Evolutionary conservation across 2,113 vertebrate genomes (phyloP).

Genomic region (Trogon melanurus): DNA sequence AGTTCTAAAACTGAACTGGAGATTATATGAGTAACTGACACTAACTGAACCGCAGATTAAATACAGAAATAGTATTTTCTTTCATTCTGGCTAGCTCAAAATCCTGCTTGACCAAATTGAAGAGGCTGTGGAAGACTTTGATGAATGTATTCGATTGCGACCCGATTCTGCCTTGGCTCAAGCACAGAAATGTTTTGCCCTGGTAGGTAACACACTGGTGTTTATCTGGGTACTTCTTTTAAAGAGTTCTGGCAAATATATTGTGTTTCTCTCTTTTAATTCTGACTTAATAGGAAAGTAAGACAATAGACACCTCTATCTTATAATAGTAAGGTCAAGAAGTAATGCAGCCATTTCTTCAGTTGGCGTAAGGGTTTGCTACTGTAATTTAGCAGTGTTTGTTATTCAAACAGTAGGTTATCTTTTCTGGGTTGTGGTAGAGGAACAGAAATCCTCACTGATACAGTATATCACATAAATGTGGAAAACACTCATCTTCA

Average conservation of each 20-base stretch:
- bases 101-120: slow-evolving; percentile 98
- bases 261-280: not conserved
- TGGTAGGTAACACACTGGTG: slow-evolving; percentile 78
- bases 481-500: not conserved
- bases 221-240: not conserved
- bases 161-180: slow-evolving; percentile 97
- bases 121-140: slow-evolving; percentile 96
- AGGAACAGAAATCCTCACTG: not conserved
- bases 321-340: not conserved
- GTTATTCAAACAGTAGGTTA: not conserved
- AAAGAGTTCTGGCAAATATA: not conserved
- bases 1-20: not conserved
- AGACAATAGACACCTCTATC: not conserved
- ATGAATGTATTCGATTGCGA: slow-evolving; percentile 94
- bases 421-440: not conserved
- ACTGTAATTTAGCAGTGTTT: not conserved
- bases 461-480: not conserved
- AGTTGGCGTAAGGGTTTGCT: not conserved
- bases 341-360: not conserved
- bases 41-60: slow-evolving; percentile 1
- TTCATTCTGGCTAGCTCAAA: slow-evolving; percentile 85
- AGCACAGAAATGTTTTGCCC: slow-evolving; percentile 97
- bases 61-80: slow-evolving; percentile 31
- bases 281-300: not conserved
- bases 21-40: accelerated